Conservation (phyloP, 2,888 invertebrate species). For the Isoperla grammatica region DNA sequence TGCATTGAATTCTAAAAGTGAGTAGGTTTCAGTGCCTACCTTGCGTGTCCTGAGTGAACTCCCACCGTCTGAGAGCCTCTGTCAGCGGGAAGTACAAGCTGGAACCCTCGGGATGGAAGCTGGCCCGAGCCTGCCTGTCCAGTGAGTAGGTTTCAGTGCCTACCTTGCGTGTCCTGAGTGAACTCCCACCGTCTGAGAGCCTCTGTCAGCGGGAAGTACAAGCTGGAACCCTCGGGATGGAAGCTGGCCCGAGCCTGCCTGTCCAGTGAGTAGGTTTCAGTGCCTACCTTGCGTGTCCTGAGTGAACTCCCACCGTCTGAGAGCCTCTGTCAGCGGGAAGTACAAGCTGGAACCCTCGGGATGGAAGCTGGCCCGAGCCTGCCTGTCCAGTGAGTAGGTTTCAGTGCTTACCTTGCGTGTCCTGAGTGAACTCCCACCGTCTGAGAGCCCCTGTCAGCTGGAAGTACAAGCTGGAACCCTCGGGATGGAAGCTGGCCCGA, state of each 20-base stretch:
- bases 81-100: conserved; percentile 34
- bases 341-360: conserved; percentile 32
- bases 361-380: conserved; percentile 30
- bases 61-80: conserved; percentile 35
- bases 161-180: conserved; percentile 36
- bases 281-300: conserved; percentile 37
- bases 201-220: conserved; percentile 34
- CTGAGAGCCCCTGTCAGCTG: conserved; percentile 33
- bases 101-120: conserved; percentile 30
- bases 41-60: conserved; percentile 34
- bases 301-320: conserved; percentile 34
- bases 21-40: no score
- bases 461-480: conserved; percentile 32
- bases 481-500: conserved; percentile 29
- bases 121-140: conserved; percentile 30
- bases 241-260: conserved; percentile 30
- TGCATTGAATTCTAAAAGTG: no score
- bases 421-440: conserved; percentile 35
- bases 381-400: no score
- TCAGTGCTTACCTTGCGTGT: conserved; percentile 37
- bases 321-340: conserved; percentile 34
- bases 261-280: no score
- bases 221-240: conserved; percentile 29
- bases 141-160: no score
- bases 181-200: conserved; percentile 35